Percentiles rank a stretch among this genome's conserved stretches.
Evolutionary conservation across 1,140 invertebrate genomes (phyloP).

Genomic region (Micrasema minimum): DNA sequence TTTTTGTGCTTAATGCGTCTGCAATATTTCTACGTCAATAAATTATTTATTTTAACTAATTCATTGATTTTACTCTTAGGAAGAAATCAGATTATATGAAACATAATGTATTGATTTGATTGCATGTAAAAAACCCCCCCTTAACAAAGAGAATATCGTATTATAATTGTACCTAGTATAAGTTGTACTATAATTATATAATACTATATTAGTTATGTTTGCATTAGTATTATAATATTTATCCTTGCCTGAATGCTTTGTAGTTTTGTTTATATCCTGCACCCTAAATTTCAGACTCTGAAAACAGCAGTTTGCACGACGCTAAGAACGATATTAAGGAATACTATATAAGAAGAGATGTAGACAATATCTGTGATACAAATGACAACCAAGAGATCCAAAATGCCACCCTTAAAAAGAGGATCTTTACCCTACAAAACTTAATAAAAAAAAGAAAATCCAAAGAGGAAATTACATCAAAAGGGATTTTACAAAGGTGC

Average conservation of each 20-base stretch:
- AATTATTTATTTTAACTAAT: too few species aligned
- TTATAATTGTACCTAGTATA: too few species aligned
- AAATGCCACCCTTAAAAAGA: conserved; percentile 11
- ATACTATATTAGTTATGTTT: too few species aligned
- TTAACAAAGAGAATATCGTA: too few species aligned
- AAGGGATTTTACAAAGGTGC: conserved; percentile 30
- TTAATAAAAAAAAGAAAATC: conserved; percentile 15
- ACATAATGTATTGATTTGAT: too few species aligned
- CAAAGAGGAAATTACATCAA: conserved; percentile 18
- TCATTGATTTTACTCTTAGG: too few species aligned
- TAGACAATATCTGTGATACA: conserved; percentile 2
- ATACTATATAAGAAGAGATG: conserved; percentile 11
- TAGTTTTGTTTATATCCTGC: neutral
- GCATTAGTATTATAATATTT: too few species aligned
- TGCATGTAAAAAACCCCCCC: too few species aligned
- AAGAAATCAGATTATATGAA: too few species aligned
- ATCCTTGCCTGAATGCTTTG: neutral
- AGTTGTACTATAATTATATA: too few species aligned
- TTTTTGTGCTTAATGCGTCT: too few species aligned
- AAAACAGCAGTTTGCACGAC: conserved; percentile 15
- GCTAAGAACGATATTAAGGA: conserved; percentile 3
- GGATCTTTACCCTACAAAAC: neutral
- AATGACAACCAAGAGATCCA: conserved; percentile 3
- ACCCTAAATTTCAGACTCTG: conserved; percentile 22
- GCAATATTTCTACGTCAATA: too few species aligned